Base-by-base conservation (phyloP, 92 coral and sea anemone species). In the Actinostola sp. region DNA sequence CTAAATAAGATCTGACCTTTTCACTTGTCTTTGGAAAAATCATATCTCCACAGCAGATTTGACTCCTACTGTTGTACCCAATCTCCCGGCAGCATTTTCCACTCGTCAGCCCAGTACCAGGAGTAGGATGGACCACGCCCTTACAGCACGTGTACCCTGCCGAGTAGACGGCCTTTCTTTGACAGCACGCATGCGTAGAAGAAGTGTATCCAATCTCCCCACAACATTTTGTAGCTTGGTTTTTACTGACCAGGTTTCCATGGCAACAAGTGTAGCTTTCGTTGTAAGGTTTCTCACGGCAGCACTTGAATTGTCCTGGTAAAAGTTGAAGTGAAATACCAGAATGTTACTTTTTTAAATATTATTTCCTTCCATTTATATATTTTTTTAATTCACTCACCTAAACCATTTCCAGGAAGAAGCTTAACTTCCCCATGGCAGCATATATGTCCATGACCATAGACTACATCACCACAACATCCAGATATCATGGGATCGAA, bases 131-230 rank as follows among this genome's bases (percentile, higher is more conserved):
- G 48, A 76, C 63, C 65, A 63, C 65, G 68, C 73, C 82, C 59
- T 34, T 28, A 27, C 82, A 76, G 66, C 82, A 76, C 20, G 82
- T 76, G 67, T 45, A 76, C 49, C 82, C 73, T 35, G 43, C 73
- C 41, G 82, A 42, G 64, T 50, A 65, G 39, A 76, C 61, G n/a
- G n/a, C n/a, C 13, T 46, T 23, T 12, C 74, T 66, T 35, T 26
- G 49, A 39, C 82, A 76, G 33, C 82, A 76, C 82, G 82, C 82
- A 53, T 76, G 72, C 57, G 72, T 76, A 21, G 54, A 36, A 11
- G 66, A 16, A 38, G 64, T 66, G 44, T 76, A 76, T 23, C 64
- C 66, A 23, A n/a, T 29, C n/a, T 29, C 14, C 11, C 63, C 82
- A 53, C 82, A 76, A 30, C 82, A 76, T 28, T 43, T 34, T 42